Base-by-base conservation (phyloP, 2,113 vertebrate genomes). In the Calidris pugnax region DNA sequence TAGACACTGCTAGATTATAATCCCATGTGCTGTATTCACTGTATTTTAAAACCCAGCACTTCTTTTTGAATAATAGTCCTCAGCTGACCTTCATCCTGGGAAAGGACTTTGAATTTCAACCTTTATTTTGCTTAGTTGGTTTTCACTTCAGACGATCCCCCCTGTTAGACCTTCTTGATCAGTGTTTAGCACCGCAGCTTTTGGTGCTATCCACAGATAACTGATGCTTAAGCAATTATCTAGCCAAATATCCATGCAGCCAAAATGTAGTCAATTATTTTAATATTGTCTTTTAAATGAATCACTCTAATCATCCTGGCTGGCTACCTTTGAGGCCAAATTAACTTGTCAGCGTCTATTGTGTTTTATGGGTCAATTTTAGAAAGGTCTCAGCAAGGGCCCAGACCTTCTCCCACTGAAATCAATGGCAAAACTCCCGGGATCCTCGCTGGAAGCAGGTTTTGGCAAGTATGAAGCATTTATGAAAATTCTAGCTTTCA, bases 241-340 rank as follows among this genome's bases (percentile, higher is more conserved):
- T 45, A 30, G 67, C 73, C 89, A 85, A 93, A 91, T 81, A 95
- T 82, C 66, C n/a, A 0, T 1, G 12, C 77, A 85, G 81, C 66
- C 91, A 92, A 76, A 14, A 0, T 63, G 51, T 0, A 95, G 75
- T 64, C 88, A 92, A 95, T 96, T 96, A 96, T 93, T 93, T 92
- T 93, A 96, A 95, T 90, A 95, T 84, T 94, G 85, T 90, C 96
- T 81, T 88, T 72, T 75, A 95, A 94, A 96, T 93, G 82, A 92
- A 92, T 75, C 47, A 1, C 60, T 78, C 83, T 93, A 87, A 94
- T 96, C 83, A 26, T 22, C 39, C 79, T 60, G 83, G 51, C 79
- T 93, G 72, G 76, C 79, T 82, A 47, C 75, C 77, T 97, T 75
- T 13, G 84, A 92, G 87, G 86, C 71, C 93, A 92, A 91, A 92